Evolutionary conservation across 2,797 vertebrate genomes (phyloP), one percentile per base, ranked within the genome.

Genomic region (Notolepis coatsorum): DNA sequence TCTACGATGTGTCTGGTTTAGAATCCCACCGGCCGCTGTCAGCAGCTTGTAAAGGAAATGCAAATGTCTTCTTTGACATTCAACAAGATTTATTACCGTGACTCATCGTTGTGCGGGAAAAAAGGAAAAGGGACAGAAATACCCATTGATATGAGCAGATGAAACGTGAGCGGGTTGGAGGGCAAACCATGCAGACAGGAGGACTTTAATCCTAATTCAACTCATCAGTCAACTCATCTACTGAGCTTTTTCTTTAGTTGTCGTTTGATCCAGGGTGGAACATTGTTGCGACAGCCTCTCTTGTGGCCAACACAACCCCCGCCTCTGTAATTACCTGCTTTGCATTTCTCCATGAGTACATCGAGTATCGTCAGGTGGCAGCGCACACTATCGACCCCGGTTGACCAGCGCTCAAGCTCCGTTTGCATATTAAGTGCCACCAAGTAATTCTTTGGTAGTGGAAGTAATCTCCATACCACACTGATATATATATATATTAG

Each of bases 351-450:
- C 24, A 10, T 3, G 35, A 25, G n/a, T 35, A 33, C 27, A 17
- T 60, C 1, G 38, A 27, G 18, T 20, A 18, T 47, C 60, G 4
- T 24, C n/a, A 7, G 50, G 7, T 27, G 45, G 33, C 23, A n/a
- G 30, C 50, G 18, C n/a, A 41, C 17, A 17, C 18, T 23, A 45
- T 21, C 69, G 47, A 51, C 49, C 58, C 73, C 37, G 62, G 50
- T 67, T 65, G 30, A 41, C 53, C 35, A 15, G 9, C 42, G 45
- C 23, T 37, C 27, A 52, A 57, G 30, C 50, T 64, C 45, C 53
- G 27, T 3, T n/a, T 53, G 52, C 48, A 50, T 55, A 75, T 47
- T 20, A 45, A 35, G 4, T 31, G 39, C 2, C 18, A 15, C 7
- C 17, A 6, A 20, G 31, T 52, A 1, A 1, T 65, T 66, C 39